Percentiles rank a stretch among this genome's conserved stretches.
Evolutionary conservation across 2,888 invertebrate genomes (phyloP).

Genomic region (Plagodis pulveraria): DNA sequence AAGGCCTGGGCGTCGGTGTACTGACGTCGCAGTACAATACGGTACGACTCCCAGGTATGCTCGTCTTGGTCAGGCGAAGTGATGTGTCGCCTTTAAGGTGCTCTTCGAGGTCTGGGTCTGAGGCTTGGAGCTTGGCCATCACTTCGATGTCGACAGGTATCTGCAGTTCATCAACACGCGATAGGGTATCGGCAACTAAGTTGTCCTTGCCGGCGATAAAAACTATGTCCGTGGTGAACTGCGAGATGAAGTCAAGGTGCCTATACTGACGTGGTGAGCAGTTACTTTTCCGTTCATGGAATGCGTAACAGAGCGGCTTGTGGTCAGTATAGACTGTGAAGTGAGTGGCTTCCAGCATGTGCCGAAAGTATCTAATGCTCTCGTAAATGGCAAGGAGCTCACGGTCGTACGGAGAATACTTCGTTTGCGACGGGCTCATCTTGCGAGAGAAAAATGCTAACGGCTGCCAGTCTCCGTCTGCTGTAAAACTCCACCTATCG

Average conservation of each 20-base stretch:
- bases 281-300: slow-evolving; percentile 40
- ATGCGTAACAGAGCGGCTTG: slow-evolving; percentile 59
- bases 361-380: slow-evolving; percentile 6
- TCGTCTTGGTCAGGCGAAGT: slow-evolving; percentile 26
- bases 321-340: slow-evolving; percentile 29
- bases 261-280: slow-evolving; percentile 53
- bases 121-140: slow-evolving; percentile 29
- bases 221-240: slow-evolving; percentile 54
- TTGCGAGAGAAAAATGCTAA: not conserved
- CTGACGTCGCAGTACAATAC: slow-evolving; percentile 28
- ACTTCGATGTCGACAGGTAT: slow-evolving; percentile 23
- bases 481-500: not conserved
- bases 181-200: slow-evolving; percentile 53
- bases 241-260: slow-evolving; percentile 51
- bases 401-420: not conserved
- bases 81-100: slow-evolving; percentile 13
- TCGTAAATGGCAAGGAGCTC: slow-evolving; percentile 1
- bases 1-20: slow-evolving; percentile 33
- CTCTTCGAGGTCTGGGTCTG: too few relatives aligned
- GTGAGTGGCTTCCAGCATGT: slow-evolving; percentile 3
- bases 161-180: slow-evolving; percentile 39
- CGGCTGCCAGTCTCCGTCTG: not conserved
- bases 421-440: not conserved
- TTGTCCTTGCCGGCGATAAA: slow-evolving; percentile 52
- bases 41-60: slow-evolving; percentile 14